Percentiles rank a stretch among this genome's conserved stretches.
Conservation (phyloP, 2,797 vertebrate genomes). For the Falco novaeseelandiae region DNA sequence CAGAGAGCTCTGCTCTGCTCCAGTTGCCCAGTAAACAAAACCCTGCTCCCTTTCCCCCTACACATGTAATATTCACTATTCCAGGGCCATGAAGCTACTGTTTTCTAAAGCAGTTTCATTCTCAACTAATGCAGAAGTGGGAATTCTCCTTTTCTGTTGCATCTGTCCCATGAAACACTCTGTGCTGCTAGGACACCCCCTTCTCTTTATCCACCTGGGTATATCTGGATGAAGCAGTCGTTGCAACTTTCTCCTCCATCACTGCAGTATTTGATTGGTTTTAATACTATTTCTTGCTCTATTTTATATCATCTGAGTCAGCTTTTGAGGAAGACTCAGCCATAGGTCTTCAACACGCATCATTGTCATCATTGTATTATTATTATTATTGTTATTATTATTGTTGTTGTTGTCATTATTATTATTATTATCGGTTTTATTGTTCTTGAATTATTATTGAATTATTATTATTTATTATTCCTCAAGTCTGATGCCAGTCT, state of each 20-base stretch:
- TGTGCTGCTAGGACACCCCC: neutral
- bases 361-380: neutral
- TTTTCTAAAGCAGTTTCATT: neutral
- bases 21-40: neutral
- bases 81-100: neutral
- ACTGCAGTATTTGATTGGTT: neutral
- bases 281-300: neutral
- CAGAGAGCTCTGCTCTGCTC: neutral
- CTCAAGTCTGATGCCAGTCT: neutral
- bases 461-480: neutral
- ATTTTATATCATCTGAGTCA: neutral
- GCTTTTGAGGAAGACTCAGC: neutral
- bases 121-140: neutral
- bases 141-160: neutral
- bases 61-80: neutral
- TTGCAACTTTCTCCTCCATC: neutral
- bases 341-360: neutral
- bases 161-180: neutral
- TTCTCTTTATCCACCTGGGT: neutral
- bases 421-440: neutral
- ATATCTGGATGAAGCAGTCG: neutral
- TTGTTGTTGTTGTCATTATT: neutral
- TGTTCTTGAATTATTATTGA: neutral
- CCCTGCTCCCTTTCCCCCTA: fast-evolving
- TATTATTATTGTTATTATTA: neutral